A percentile compares a stretch with the other conserved stretches of the same genome.
Conservation (phyloP, 2,113 vertebrate genomes). For the Crotalus helleri region DNA sequence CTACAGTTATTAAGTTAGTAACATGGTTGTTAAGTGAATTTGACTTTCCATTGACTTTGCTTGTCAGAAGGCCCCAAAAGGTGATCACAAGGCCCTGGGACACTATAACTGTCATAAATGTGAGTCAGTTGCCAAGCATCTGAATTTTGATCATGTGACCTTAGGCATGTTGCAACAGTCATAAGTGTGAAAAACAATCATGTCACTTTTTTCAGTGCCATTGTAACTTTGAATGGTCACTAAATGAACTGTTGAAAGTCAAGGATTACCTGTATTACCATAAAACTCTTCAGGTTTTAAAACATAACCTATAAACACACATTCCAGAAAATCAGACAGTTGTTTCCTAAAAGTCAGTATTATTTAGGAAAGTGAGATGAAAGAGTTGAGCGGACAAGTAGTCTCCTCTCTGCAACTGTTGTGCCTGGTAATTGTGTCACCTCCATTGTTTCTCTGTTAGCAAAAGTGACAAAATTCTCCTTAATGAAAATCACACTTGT, state of each 20-base stretch:
- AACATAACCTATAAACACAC: too few species aligned
- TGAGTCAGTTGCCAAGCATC: background rate
- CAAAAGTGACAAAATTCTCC: too few species aligned
- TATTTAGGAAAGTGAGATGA: too few species aligned
- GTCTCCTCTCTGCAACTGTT: too few species aligned
- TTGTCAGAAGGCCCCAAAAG: background rate
- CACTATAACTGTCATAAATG: background rate
- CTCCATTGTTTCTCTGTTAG: too few species aligned
- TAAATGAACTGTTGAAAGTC: background rate
- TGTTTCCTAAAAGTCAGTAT: too few species aligned
- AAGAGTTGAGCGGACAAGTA: too few species aligned
- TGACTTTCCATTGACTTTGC: background rate
- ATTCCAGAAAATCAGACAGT: too few species aligned
- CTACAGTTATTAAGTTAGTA: background rate
- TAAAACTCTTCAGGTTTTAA: too few species aligned
- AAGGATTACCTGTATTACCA: too few species aligned
- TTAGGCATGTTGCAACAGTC: background rate
- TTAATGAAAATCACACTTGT: too few species aligned
- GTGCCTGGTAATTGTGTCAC: too few species aligned
- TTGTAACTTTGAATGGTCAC: background rate
- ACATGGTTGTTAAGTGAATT: background rate
- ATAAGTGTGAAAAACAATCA: background rate
- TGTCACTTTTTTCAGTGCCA: background rate
- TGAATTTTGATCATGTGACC: background rate
- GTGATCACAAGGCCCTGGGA: background rate